These are phyloP conservation scores for Halichondria panicea DNA, from an alignment of 37 sponge, comb jelly and placozoan genomes.

Conservation along the genomic window DNA sequence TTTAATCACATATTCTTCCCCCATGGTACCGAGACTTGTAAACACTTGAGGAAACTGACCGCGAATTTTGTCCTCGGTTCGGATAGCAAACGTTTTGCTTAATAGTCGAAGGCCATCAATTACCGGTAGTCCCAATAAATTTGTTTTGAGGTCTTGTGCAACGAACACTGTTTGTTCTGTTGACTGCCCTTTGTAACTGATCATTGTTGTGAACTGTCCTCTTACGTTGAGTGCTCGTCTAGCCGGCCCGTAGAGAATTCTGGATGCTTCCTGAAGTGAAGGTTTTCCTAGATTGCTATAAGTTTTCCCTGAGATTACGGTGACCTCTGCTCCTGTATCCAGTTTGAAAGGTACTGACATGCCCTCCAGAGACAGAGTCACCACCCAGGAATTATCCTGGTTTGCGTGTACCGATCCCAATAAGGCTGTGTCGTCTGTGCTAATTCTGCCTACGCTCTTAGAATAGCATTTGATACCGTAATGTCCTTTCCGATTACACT, in stretches of 20 bases:
- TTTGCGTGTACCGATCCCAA: background rate
- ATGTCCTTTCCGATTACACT: constrained; percentile 8
- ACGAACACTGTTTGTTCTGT: background rate
- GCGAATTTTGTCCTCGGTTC: background rate
- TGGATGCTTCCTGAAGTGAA: background rate
- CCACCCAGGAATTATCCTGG: background rate
- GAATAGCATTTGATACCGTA: constrained; percentile 10
- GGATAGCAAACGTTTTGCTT: background rate
- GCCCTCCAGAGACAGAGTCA: background rate
- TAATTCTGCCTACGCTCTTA: background rate
- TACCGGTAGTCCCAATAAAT: constrained; percentile 9
- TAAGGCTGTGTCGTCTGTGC: background rate
- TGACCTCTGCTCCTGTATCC: constrained; percentile 23
- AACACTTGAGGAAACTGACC: background rate
- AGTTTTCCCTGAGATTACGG: constrained; percentile 10
- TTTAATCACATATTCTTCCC: background rate
- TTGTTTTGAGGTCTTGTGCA: background rate
- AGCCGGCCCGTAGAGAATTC: constrained; percentile 7
- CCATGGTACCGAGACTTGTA: background rate
- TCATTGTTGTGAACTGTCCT: background rate
- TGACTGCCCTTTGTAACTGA: background rate
- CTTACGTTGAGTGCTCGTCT: background rate
- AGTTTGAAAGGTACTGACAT: background rate
- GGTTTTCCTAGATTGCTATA: background rate
- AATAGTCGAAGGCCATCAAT: background rate